A percentile compares a stretch with the other conserved stretches of the same genome.
These are phyloP conservation scores for Diarsia mendica DNA, from an alignment of 2,888 invertebrate genomes.

Conservation along the genomic window DNA sequence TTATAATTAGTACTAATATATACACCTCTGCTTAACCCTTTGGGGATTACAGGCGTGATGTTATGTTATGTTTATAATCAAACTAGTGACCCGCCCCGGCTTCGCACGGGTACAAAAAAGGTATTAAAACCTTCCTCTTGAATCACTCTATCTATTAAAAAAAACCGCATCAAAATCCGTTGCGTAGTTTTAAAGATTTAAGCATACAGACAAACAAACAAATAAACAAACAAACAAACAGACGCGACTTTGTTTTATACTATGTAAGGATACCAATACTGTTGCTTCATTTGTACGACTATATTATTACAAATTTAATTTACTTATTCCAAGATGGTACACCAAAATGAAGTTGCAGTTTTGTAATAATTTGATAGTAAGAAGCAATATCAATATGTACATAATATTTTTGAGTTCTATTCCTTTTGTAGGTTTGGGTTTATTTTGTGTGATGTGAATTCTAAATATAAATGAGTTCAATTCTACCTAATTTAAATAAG, in stretches of 20 bases:
- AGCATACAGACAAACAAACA: no score
- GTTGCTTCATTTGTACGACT: conserved; percentile 29
- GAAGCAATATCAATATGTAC: conserved; percentile 21
- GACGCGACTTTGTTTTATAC: no score
- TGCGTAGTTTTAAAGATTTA: no score
- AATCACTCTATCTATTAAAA: no score
- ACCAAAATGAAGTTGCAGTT: conserved; percentile 23
- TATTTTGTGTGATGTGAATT: conserved; percentile 42
- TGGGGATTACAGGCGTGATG: no score
- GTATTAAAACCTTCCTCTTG: no score
- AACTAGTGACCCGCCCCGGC: no score
- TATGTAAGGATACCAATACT: conserved; percentile 9
- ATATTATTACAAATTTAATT: conserved; percentile 1
- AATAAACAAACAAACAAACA: no score
- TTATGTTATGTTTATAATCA: conserved; percentile 8
- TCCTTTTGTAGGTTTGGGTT: conserved; percentile 25
- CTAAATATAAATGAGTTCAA: conserved; percentile 18
- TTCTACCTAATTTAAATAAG: conserved; percentile 26
- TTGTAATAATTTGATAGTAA: conserved; percentile 3
- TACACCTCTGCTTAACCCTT: no score
- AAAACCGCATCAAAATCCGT: no score
- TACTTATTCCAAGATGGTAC: conserved; percentile 13
- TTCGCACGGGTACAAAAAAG: no score
- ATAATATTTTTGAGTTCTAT: conserved; percentile 13
- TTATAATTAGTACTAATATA: neutral